These are phyloP conservation scores for Pygoscelis adeliae DNA, from an alignment of 2,113 vertebrate genomes.

Conservation along the genomic window DNA sequence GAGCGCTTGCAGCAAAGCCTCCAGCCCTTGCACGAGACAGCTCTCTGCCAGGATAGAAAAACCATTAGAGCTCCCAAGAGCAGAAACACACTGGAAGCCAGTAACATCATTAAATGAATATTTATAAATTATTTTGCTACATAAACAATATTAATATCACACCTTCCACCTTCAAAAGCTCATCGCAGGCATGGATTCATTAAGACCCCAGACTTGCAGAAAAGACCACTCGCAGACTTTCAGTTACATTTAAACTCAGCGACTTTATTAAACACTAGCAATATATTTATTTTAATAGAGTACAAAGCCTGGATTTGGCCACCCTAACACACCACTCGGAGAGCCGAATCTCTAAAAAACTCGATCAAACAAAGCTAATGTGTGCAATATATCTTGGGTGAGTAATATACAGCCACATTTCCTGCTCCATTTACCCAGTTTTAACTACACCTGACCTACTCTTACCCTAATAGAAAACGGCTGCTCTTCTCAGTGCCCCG, in stretches of 20 bases:
- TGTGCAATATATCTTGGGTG: conserved; percentile 63
- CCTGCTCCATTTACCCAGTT: conserved; percentile 67
- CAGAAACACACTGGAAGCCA: not conserved
- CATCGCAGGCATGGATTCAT: not conserved
- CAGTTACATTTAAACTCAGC: not conserved
- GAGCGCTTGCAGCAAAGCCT: not conserved
- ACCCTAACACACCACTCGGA: conserved; percentile 33
- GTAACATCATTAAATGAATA: conserved; percentile 21
- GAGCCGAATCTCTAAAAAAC: not conserved
- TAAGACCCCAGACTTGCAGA: conserved; percentile 2
- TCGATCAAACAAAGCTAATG: conserved; percentile 61
- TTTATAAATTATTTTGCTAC: conserved; percentile 52
- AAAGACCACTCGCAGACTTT: not conserved
- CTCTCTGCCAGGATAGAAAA: not conserved
- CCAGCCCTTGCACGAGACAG: not conserved
- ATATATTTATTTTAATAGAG: conserved; percentile 59
- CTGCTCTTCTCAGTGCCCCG: conserved; percentile 34
- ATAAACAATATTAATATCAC: conserved; percentile 22
- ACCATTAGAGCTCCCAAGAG: not conserved
- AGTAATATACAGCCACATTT: conserved; percentile 59
- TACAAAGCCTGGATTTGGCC: conserved; percentile 55
- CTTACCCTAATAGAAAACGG: conserved; percentile 68
- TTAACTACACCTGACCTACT: conserved; percentile 67
- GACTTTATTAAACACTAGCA: conserved; percentile 45
- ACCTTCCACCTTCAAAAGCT: conserved; percentile 53